Percentiles rank a stretch among this genome's conserved stretches.
phyloP scores from a whole-genome alignment of 2,797 vertebrate genomes.

The Paguma larvata region DNA sequence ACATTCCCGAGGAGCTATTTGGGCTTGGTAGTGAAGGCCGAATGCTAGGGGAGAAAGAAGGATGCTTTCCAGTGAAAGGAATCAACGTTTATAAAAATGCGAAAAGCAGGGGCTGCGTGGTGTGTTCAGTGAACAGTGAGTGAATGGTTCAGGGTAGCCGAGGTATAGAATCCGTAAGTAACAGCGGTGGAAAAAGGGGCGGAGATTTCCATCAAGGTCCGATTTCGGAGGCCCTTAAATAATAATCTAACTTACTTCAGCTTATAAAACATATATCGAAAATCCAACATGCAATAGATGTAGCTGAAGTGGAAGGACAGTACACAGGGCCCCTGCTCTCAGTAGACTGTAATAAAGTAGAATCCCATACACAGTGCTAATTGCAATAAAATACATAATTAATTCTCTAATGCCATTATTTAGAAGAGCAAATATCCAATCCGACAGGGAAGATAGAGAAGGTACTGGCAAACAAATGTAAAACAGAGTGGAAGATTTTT shows the following conservation, averaged over 20 bases:
- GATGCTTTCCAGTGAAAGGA: neutral
- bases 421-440: neutral
- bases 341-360: neutral
- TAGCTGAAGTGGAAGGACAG: neutral
- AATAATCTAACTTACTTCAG: neutral
- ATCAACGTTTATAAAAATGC: neutral
- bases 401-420: neutral
- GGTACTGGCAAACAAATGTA: neutral
- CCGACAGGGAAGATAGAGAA: neutral
- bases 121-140: neutral
- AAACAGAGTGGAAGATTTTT: neutral
- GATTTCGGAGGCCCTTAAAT: neutral
- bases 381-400: neutral
- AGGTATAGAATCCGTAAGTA: neutral
- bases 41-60: neutral
- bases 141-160: neutral
- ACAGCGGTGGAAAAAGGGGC: accelerated
- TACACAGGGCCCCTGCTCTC: neutral
- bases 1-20: neutral
- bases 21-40: neutral
- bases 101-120: neutral
- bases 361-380: neutral
- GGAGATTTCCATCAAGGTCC: neutral
- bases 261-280: neutral
- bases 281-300: neutral